A percentile compares a stretch with the other conserved stretches of the same genome.
These are phyloP conservation scores for Anthoscopus minutus DNA, from an alignment of 2,113 vertebrate genomes.

Conservation along the genomic window DNA sequence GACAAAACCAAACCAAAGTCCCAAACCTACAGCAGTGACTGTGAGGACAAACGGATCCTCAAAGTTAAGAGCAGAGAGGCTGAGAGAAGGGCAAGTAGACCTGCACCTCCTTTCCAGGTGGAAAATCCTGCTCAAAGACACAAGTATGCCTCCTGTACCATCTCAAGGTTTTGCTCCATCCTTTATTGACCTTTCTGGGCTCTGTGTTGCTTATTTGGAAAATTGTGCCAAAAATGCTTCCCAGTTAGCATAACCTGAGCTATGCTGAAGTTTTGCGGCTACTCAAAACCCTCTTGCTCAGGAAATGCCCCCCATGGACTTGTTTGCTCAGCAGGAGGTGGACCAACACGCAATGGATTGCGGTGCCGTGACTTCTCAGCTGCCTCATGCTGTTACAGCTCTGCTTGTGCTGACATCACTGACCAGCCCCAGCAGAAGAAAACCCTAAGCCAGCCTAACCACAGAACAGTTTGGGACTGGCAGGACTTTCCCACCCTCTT, in stretches of 20 bases:
- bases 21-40: neutral
- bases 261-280: neutral
- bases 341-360: neutral
- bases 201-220: neutral
- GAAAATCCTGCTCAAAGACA: neutral
- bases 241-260: neutral
- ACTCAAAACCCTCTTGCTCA: neutral
- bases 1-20: neutral
- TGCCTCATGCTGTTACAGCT: neutral
- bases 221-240: neutral
- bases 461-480: neutral
- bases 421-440: neutral
- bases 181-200: neutral
- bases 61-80: neutral
- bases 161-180: neutral
- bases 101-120: neutral
- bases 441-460: neutral
- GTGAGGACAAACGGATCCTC: neutral
- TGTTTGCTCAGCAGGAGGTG: neutral
- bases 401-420: neutral
- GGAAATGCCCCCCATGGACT: neutral
- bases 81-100: neutral
- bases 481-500: neutral
- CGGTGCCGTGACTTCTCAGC: accelerated
- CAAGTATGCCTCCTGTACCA: neutral